phyloP scores from a whole-genome alignment of 2,113 vertebrate species.

The Cyanoramphus novaezelandiae region DNA sequence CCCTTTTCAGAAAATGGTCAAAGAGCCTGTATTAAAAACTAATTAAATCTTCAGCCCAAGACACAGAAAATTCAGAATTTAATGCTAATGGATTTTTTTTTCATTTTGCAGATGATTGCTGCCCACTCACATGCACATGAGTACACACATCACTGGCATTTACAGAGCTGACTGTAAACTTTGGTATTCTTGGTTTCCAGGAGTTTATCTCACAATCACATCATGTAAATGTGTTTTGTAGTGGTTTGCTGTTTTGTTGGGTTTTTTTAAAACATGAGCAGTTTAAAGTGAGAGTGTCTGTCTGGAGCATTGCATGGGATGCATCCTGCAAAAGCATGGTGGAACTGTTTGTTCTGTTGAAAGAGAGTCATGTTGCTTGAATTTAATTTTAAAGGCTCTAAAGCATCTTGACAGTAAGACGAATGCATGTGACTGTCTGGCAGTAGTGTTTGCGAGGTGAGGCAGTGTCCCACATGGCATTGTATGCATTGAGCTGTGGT shows the following conservation, averaged over 20 bases:
- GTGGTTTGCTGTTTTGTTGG: background rate
- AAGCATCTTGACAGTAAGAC: background rate
- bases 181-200: constrained; percentile 14
- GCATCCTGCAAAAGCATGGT: background rate
- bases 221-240: background rate
- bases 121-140: background rate
- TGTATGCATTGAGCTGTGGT: background rate
- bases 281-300: background rate
- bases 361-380: background rate
- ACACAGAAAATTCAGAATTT: background rate
- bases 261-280: background rate
- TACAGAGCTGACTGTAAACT: constrained; percentile 18
- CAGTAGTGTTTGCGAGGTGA: background rate
- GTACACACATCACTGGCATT: background rate
- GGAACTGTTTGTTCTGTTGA: background rate
- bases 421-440: background rate
- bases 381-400: constrained; percentile 35
- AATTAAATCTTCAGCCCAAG: constrained; percentile 36
- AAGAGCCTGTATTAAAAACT: constrained; percentile 1
- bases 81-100: background rate
- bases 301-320: background rate
- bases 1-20: constrained; percentile 1
- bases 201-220: constrained; percentile 33
- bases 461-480: background rate
- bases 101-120: constrained; percentile 26